A percentile compares a stretch with the other conserved stretches of the same genome.
Conservation (phyloP, 2,888 invertebrate species). For the Neoaliturus tenellus region DNA sequence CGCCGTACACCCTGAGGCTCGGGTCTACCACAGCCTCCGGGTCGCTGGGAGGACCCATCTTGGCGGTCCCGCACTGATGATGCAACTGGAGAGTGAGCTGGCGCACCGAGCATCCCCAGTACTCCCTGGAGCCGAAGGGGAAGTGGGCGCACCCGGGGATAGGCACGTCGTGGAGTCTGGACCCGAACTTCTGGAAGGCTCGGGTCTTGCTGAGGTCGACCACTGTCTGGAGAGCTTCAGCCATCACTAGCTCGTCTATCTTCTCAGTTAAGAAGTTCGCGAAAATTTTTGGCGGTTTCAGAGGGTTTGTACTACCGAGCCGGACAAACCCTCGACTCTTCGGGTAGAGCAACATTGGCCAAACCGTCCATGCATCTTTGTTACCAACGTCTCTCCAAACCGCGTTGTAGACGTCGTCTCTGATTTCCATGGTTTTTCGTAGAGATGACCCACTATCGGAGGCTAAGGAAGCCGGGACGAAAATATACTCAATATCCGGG, state of each 20-base stretch:
- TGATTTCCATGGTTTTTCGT: constrained; percentile 66
- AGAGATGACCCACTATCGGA: constrained; percentile 65
- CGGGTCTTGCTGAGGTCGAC: constrained; percentile 66
- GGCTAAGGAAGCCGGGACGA: constrained; percentile 65
- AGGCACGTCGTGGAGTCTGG: constrained; percentile 73
- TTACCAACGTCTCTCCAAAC: constrained; percentile 67
- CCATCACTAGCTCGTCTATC: constrained; percentile 63
- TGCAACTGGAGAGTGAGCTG: constrained; percentile 77
- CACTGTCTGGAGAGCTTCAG: constrained; percentile 65
- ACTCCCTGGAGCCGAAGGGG: constrained; percentile 68
- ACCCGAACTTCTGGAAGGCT: constrained; percentile 65
- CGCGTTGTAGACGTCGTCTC: constrained; percentile 68
- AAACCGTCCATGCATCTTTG: constrained; percentile 67
- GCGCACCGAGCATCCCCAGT: constrained; percentile 77
- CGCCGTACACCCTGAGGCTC: constrained; percentile 75
- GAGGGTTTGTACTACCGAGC: constrained; percentile 63
- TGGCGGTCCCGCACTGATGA: constrained; percentile 82
- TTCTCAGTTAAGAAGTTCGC: constrained; percentile 63
- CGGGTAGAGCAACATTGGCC: constrained; percentile 67
- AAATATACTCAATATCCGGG: constrained; percentile 69
- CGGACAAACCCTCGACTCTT: constrained; percentile 65
- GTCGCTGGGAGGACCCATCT: constrained; percentile 78
- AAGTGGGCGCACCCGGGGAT: constrained; percentile 75
- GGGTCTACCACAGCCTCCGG: constrained; percentile 74
- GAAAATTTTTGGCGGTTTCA: constrained; percentile 62